A percentile compares a stretch with the other conserved stretches of the same genome.
These are phyloP conservation scores for Zoanthus sansibaricus DNA, from an alignment of 92 coral and sea anemone genomes.

Conservation along the genomic window DNA sequence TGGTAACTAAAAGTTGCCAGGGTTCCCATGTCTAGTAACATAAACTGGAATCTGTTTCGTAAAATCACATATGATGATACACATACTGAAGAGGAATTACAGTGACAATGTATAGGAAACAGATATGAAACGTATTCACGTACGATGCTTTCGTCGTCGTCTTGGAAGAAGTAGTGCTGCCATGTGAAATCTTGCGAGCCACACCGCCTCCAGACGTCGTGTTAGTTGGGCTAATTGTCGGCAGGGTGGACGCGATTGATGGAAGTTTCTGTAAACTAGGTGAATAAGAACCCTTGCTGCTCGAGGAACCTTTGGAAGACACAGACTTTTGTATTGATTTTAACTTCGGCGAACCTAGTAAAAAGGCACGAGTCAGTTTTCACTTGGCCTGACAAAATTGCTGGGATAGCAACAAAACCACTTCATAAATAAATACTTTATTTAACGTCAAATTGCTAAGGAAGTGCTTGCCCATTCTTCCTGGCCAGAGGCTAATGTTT, in stretches of 20 bases:
- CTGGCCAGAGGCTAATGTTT: too few relatives aligned
- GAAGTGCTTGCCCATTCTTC: too few relatives aligned
- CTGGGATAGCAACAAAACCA: too few relatives aligned
- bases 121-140: neutral
- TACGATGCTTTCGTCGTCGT: slow-evolving; percentile 28
- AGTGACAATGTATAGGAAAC: too few relatives aligned
- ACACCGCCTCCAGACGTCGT: slow-evolving; percentile 49
- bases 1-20: too few relatives aligned
- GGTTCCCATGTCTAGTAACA: too few relatives aligned
- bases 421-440: too few relatives aligned
- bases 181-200: slow-evolving; percentile 49
- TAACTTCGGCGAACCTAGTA: slow-evolving; percentile 18
- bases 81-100: too few relatives aligned
- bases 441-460: too few relatives aligned
- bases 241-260: slow-evolving; percentile 75
- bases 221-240: slow-evolving; percentile 44
- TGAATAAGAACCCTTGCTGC: slow-evolving; percentile 77
- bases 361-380: neutral
- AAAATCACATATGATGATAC: too few relatives aligned
- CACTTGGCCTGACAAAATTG: neutral
- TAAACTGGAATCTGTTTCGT: too few relatives aligned
- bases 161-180: slow-evolving; percentile 37
- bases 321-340: slow-evolving; percentile 20
- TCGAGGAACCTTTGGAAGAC: slow-evolving; percentile 4
- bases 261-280: slow-evolving; percentile 87